A percentile compares a stretch with the other conserved stretches of the same genome.
Evolutionary conservation across 2,113 vertebrate species (phyloP).

Genomic region (Nycticorax nycticorax): DNA sequence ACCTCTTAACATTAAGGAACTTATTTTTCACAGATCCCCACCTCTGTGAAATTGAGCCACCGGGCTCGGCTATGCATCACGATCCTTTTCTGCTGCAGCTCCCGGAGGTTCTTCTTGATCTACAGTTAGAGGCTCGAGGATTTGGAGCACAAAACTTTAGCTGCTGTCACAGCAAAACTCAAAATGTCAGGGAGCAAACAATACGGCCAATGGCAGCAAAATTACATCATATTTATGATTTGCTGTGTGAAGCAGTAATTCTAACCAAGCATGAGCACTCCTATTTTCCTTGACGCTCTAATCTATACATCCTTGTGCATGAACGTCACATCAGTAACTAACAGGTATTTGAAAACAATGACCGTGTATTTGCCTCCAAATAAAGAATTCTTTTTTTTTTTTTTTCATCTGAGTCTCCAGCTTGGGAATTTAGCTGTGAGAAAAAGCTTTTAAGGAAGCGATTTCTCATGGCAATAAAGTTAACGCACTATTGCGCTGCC

Average conservation of each 20-base stretch:
- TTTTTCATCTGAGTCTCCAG: background rate
- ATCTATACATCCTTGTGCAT: background rate
- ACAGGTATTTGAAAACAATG: background rate
- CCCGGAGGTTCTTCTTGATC: background rate
- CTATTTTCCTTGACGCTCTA: background rate
- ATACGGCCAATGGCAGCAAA: background rate
- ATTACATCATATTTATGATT: background rate
- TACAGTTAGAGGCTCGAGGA: background rate
- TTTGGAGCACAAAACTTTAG: background rate
- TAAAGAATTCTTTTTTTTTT: background rate
- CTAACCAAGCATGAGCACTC: background rate
- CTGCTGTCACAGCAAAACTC: conserved; percentile 20
- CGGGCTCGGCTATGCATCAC: background rate
- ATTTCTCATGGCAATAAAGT: conserved; percentile 15
- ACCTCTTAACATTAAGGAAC: background rate
- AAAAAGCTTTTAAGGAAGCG: background rate
- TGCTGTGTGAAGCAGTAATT: background rate
- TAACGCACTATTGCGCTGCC: background rate
- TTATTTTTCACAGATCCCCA: background rate
- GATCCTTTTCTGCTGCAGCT: background rate
- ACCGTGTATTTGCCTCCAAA: background rate
- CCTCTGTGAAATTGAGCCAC: background rate
- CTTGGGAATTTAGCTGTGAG: background rate
- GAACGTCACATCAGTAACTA: background rate
- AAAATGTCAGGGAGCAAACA: background rate